Evolutionary conservation across 2,888 invertebrate species (phyloP).

Genomic region (Drosophila tripunctata): DNA sequence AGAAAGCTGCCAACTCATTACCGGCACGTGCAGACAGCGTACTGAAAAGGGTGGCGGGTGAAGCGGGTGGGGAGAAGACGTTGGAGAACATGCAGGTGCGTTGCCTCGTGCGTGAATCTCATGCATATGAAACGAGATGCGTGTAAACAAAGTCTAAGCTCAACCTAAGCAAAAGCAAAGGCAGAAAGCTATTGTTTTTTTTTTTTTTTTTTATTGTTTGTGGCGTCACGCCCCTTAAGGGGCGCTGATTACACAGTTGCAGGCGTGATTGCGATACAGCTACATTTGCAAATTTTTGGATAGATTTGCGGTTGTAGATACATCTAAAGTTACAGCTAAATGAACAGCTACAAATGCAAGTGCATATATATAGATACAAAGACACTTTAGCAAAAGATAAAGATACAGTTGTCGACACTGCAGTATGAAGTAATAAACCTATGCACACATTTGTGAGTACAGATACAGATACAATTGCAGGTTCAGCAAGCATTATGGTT

Average conservation of each 20-base stretch:
- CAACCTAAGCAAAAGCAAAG: not conserved
- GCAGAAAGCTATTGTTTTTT: constrained; percentile 23
- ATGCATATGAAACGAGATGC: constrained; percentile 69
- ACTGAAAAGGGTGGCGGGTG: not conserved
- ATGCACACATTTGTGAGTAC: too few relatives aligned
- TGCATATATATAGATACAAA: too few relatives aligned
- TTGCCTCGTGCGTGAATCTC: constrained; percentile 52
- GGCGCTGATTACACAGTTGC: too few relatives aligned
- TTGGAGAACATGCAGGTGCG: constrained; percentile 28
- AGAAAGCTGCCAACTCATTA: constrained; percentile 49
- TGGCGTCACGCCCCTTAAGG: constrained; percentile 25
- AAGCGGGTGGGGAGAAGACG: not conserved
- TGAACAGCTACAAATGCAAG: too few relatives aligned
- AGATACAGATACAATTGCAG: not conserved
- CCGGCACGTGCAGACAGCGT: constrained; percentile 36
- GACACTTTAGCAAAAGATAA: too few relatives aligned
- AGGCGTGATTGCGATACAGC: not conserved
- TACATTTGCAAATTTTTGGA: not conserved
- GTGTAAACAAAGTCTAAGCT: constrained; percentile 63
- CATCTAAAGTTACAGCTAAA: too few relatives aligned
- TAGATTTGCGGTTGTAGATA: not conserved
- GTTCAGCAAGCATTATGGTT: not conserved
- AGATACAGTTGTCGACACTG: too few relatives aligned
- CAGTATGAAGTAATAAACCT: too few relatives aligned
- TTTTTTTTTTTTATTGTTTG: not conserved